phyloP scores from a whole-genome alignment of 2,113 vertebrate genomes.

The Clinocottus analis region DNA sequence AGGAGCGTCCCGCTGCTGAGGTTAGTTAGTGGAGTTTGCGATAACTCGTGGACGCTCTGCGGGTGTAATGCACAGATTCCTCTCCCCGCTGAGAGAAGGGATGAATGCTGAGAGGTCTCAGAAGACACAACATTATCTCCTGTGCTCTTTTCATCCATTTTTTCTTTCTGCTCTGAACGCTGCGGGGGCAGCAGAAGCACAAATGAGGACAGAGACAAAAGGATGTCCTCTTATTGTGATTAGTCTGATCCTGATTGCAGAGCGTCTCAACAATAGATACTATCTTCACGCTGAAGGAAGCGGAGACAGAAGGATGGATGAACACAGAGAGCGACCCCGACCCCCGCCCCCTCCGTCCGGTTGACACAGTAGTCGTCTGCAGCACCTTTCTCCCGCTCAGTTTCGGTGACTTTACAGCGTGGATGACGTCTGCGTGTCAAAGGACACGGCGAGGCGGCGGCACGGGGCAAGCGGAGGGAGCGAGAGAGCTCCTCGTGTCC shows the following conservation, averaged over 20 bases:
- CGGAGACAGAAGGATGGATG: slow-evolving; percentile 26
- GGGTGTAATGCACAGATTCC: slow-evolving; percentile 41
- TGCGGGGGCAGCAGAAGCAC: background rate
- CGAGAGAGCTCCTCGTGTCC: slow-evolving; percentile 30
- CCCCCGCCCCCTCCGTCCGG: background rate
- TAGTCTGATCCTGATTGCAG: slow-evolving; percentile 39
- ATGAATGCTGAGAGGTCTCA: slow-evolving; percentile 24
- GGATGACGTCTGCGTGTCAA: slow-evolving; percentile 55
- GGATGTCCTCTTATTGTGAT: slow-evolving; percentile 38
- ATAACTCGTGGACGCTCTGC: slow-evolving; percentile 14
- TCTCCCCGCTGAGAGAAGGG: slow-evolving; percentile 34
- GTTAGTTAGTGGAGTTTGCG: slow-evolving; percentile 14
- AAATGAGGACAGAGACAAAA: slow-evolving; percentile 13
- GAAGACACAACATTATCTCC: slow-evolving; percentile 15
- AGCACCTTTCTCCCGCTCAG: slow-evolving; percentile 1
- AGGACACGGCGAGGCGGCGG: slow-evolving; percentile 44
- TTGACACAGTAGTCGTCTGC: slow-evolving; percentile 32
- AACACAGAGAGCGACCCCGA: slow-evolving; percentile 4
- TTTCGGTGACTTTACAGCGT: slow-evolving; percentile 15
- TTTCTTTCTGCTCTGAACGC: slow-evolving; percentile 8
- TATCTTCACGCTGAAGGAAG: slow-evolving; percentile 43
- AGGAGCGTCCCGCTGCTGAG: slow-evolving; percentile 19
- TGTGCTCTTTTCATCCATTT: slow-evolving; percentile 16
- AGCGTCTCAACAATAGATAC: slow-evolving; percentile 53
- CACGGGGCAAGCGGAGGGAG: slow-evolving; percentile 30